These are phyloP conservation scores for Spea hammondii DNA, from an alignment of 2,797 vertebrate genomes.

Conservation along the genomic window DNA sequence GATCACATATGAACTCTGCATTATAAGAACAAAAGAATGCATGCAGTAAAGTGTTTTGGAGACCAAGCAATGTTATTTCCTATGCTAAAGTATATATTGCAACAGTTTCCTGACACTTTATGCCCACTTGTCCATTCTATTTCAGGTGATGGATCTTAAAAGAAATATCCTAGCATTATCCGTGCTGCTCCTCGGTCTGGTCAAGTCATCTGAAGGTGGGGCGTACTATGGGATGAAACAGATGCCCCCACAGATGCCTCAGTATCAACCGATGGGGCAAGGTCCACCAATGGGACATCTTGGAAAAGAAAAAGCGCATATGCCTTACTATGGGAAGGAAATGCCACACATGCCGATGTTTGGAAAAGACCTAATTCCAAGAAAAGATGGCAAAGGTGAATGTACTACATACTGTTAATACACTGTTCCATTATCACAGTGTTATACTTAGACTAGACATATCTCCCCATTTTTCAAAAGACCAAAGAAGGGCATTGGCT, in stretches of 20 bases:
- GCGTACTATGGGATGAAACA: slow-evolving; percentile 89
- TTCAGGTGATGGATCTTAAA: slow-evolving; percentile 68
- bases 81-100: neutral
- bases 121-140: neutral
- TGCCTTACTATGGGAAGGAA: slow-evolving; percentile 88
- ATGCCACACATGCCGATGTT: slow-evolving; percentile 81
- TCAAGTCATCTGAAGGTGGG: slow-evolving; percentile 72
- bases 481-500: too few relatives aligned
- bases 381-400: slow-evolving; percentile 84
- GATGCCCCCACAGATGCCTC: slow-evolving; percentile 71
- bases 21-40: too few relatives aligned
- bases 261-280: slow-evolving; percentile 80
- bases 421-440: too few relatives aligned
- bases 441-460: too few relatives aligned
- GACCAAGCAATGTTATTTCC: too few relatives aligned
- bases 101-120: neutral
- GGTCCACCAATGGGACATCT: slow-evolving; percentile 77
- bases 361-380: slow-evolving; percentile 75
- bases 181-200: slow-evolving; percentile 66
- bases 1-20: too few relatives aligned
- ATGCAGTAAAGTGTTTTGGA: too few relatives aligned
- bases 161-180: slow-evolving; percentile 67
- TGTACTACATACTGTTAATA: neutral
- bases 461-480: too few relatives aligned
- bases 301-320: slow-evolving; percentile 86